Base-by-base conservation (phyloP, 2,888 invertebrate genomes). In the Brachynemurus nebulosus region DNA sequence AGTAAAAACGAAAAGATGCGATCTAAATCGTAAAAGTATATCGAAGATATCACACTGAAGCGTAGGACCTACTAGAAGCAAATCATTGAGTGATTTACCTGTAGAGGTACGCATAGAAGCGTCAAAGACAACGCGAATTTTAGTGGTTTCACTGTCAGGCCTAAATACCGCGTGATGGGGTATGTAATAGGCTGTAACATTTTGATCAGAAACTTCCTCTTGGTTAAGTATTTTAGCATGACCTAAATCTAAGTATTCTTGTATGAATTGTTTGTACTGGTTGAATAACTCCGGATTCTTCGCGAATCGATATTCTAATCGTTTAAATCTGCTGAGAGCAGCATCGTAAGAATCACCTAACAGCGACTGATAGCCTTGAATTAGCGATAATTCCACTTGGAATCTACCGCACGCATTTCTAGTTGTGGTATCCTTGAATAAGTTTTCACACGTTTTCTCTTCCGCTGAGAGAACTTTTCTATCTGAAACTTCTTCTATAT, bases 71-170 rank as follows among this genome's bases (percentile, higher is more conserved):
- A 14, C 5, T 34, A 34, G 14, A 9, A 34, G 14, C 9, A 8
- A 8, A 16, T 35, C 35, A 16, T 35, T 35, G 8, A 47, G 43
- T 40, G 27, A 27, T 27, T 27, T 27, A 12, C 27, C 27, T 9
- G 11, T 27, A n/a, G n/a, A n/a, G n/a, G n/a, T n/a, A n/a, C n/a
- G n/a, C n/a, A n/a, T n/a, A n/a, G n/a, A n/a, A n/a, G n/a, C n/a
- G n/a, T n/a, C n/a, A n/a, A n/a, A n/a, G n/a, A n/a, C n/a, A n/a
- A n/a, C n/a, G n/a, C n/a, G n/a, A n/a, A n/a, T n/a, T n/a, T n/a
- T n/a, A n/a, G n/a, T n/a, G n/a, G n/a, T n/a, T n/a, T 9, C 12
- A 27, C 9, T 23, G 6, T 23, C 4, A n/a, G 27, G 27, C 9
- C 9, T 23, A 7, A 23, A 23, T 23, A 23, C 23, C 6, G 27